A percentile compares a stretch with the other conserved stretches of the same genome.
These are phyloP conservation scores for Pristionchus japonicus DNA, from an alignment of 2,888 invertebrate genomes.

Conservation along the genomic window DNA sequence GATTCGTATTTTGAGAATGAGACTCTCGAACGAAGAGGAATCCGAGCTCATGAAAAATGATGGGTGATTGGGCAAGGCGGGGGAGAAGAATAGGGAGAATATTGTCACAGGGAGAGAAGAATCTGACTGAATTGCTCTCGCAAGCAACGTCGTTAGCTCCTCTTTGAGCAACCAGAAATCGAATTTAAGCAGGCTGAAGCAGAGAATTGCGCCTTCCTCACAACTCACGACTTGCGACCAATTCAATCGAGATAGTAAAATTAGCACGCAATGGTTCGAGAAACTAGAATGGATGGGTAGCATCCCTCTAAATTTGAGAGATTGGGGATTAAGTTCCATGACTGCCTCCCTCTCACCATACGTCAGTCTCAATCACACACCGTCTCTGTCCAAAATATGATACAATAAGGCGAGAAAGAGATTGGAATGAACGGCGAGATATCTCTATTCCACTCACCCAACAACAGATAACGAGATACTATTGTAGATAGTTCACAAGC, in stretches of 20 bases:
- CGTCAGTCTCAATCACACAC: conserved; percentile 1
- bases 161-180: neutral
- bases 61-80: neutral
- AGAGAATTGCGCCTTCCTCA: neutral
- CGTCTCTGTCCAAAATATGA: neutral
- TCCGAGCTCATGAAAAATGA: conserved; percentile 4
- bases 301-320: neutral
- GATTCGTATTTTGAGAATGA: neutral
- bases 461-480: neutral
- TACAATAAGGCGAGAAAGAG: neutral
- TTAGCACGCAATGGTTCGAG: neutral
- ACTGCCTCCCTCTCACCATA: neutral
- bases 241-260: neutral
- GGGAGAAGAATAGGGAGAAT: neutral
- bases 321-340: neutral
- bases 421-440: neutral
- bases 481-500: neutral
- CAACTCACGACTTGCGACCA: neutral
- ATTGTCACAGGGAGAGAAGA: neutral
- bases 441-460: neutral
- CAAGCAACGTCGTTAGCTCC: conserved; percentile 7
- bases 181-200: neutral
- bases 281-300: neutral
- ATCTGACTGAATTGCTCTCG: neutral
- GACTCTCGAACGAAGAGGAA: too few species aligned